These are phyloP conservation scores for Iselma pallidipennis DNA, from an alignment of 2,888 invertebrate genomes.

Conservation along the genomic window DNA sequence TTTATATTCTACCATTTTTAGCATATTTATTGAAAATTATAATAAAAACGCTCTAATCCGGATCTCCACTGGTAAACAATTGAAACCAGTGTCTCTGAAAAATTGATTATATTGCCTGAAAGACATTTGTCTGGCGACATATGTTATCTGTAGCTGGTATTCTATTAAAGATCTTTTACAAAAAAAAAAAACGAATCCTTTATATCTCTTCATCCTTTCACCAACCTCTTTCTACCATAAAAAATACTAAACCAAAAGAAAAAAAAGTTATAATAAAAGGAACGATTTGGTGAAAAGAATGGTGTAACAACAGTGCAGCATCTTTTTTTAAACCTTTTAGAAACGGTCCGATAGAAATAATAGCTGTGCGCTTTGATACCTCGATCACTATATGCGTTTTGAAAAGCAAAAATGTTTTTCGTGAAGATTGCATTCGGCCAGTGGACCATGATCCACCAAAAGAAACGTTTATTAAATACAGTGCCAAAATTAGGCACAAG, in stretches of 20 bases:
- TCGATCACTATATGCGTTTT: slow-evolving; percentile 3
- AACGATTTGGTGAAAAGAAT: not conserved
- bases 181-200: not conserved
- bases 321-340: slow-evolving; percentile 35
- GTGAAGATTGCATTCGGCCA: slow-evolving; percentile 19
- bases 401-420: not conserved
- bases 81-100: not conserved
- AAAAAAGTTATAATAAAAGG: not conserved
- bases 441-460: slow-evolving; percentile 1
- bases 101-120: not conserved
- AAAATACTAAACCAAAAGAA: not conserved
- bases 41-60: not conserved
- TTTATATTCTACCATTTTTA: too few species aligned
- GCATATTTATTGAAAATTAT: too few species aligned
- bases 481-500: not conserved
- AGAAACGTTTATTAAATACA: slow-evolving; percentile 5
- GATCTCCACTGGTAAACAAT: too few species aligned
- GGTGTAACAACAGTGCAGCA: slow-evolving; percentile 13
- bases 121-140: not conserved
- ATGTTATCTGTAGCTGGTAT: not conserved
- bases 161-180: not conserved
- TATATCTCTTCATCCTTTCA: not conserved
- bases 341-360: slow-evolving; percentile 33
- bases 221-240: not conserved
- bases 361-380: slow-evolving; percentile 27